Percentiles rank a stretch among this genome's conserved stretches.
These are phyloP conservation scores for Chalcosyrphus nemorum DNA, from an alignment of 2,888 invertebrate species.

Conservation along the genomic window DNA sequence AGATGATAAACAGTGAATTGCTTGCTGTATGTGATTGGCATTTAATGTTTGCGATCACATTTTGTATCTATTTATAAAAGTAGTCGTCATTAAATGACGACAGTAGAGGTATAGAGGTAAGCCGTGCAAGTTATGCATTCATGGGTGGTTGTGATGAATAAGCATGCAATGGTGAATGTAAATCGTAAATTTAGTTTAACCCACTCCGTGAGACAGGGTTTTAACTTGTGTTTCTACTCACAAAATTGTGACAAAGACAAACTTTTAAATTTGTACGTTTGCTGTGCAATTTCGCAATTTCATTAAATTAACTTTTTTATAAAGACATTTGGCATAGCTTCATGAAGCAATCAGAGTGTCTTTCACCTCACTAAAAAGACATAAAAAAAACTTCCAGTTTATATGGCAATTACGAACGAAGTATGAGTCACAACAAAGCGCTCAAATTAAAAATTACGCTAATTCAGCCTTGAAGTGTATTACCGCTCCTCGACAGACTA, in stretches of 20 bases:
- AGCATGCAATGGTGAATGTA: constrained; percentile 19
- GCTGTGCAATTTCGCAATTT: no score
- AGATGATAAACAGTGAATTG: constrained; percentile 19
- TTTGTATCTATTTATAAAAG: constrained; percentile 48
- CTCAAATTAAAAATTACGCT: background rate
- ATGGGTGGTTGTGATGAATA: constrained; percentile 13
- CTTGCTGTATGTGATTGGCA: constrained; percentile 65
- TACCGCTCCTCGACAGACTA: no score
- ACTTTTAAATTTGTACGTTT: constrained; percentile 28
- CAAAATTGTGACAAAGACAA: constrained; percentile 10
- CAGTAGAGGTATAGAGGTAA: constrained; percentile 30
- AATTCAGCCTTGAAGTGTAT: background rate
- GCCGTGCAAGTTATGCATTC: constrained; percentile 2
- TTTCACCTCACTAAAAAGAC: background rate
- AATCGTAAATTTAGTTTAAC: constrained; percentile 32
- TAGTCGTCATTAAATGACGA: constrained; percentile 46
- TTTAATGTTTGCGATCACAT: constrained; percentile 48
- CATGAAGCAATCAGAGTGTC: constrained; percentile 1
- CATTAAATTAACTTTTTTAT: no score
- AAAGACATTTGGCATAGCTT: background rate
- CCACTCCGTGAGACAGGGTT: constrained; percentile 5
- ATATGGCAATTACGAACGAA: background rate
- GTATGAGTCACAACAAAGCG: background rate
- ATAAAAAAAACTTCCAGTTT: background rate
- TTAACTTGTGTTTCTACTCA: background rate